Conservation (phyloP, 2,797 vertebrate genomes). For the Mormyrops attenuatus region DNA sequence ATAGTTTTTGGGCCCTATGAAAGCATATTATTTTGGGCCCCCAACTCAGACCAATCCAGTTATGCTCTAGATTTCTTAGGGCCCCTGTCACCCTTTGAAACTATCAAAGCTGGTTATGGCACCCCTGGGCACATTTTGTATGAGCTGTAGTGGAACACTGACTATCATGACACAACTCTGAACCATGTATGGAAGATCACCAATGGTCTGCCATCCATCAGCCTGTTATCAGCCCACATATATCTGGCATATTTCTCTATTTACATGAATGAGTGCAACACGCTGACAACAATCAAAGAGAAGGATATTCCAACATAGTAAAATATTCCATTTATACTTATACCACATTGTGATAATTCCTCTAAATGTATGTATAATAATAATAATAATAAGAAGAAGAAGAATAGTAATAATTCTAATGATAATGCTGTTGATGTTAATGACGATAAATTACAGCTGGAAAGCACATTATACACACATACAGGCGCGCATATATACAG, state of each 20-base stretch:
- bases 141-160: neutral
- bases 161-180: no score
- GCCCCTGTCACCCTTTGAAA: neutral
- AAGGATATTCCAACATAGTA: neutral
- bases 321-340: no score
- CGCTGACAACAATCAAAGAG: neutral
- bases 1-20: neutral
- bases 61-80: neutral
- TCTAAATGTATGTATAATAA: neutral
- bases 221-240: neutral
- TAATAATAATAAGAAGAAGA: neutral
- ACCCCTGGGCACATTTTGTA: neutral
- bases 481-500: no score
- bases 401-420: no score
- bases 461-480: no score
- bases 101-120: neutral
- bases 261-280: neutral
- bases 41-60: neutral
- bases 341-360: no score
- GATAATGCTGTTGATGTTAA: no score
- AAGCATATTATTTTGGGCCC: neutral
- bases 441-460: no score
- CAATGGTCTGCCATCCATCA: neutral
- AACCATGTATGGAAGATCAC: no score
- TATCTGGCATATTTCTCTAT: neutral